Conservation (phyloP, 2,113 vertebrate species). For the Toxostoma redivivum region DNA sequence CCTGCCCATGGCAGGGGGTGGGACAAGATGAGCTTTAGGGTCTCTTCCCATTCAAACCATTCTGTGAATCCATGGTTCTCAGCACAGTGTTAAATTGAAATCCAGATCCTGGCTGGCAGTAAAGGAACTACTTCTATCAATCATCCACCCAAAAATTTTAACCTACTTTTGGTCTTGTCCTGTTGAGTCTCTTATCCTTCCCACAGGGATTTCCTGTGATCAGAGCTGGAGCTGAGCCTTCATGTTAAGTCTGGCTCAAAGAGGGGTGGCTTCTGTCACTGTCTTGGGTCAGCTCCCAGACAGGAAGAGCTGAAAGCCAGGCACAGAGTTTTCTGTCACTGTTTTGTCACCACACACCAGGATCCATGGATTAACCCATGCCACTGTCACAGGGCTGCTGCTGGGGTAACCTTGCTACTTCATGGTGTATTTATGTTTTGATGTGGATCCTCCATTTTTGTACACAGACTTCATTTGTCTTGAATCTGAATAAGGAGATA, state of each 20-base stretch:
- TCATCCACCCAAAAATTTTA: neutral
- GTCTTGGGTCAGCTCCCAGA: neutral
- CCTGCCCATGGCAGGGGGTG: neutral
- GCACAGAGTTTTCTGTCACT: neutral
- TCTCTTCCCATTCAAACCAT: neutral
- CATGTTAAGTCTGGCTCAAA: neutral
- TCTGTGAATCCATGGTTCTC: neutral
- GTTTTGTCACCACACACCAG: neutral
- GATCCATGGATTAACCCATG: neutral
- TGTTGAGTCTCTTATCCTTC: neutral
- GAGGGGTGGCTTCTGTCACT: neutral
- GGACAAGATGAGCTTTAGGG: neutral
- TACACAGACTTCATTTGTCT: neutral
- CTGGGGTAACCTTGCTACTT: neutral
- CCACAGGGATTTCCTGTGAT: neutral
- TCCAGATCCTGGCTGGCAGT: neutral
- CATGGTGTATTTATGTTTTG: neutral
- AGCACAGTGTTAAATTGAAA: neutral
- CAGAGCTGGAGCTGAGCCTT: neutral
- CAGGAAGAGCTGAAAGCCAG: conserved; percentile 6
- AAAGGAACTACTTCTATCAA: neutral
- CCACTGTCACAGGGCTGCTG: neutral
- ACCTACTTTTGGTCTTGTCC: neutral
- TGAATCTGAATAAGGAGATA: neutral
- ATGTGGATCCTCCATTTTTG: neutral